These are phyloP conservation scores for Tachycineta bicolor DNA, from an alignment of 2,113 vertebrate genomes.

Conservation along the genomic window DNA sequence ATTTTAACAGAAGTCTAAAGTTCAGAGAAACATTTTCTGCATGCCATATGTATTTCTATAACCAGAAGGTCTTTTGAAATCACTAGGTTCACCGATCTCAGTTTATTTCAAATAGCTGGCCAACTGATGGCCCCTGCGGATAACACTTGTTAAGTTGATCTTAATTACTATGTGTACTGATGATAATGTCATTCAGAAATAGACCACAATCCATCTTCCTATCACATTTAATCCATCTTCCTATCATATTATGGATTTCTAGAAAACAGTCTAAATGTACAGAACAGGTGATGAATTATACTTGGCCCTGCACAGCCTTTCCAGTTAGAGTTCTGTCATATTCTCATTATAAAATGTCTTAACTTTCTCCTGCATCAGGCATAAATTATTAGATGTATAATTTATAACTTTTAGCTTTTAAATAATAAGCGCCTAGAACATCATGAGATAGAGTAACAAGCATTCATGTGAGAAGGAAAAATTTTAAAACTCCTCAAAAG, in stretches of 20 bases:
- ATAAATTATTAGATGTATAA: neutral
- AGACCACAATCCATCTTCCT: conserved; percentile 70
- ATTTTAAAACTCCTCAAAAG: neutral
- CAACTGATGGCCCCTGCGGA: conserved; percentile 50
- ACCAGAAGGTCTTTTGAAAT: neutral
- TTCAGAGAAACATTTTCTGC: neutral
- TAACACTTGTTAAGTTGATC: conserved; percentile 57
- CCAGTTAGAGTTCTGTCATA: conserved; percentile 60
- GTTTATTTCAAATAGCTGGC: conserved; percentile 28
- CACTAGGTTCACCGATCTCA: neutral
- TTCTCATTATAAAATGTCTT: conserved; percentile 43
- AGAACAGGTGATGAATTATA: conserved; percentile 66
- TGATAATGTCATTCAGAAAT: conserved; percentile 72
- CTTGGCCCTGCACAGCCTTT: conserved; percentile 26
- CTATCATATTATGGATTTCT: conserved; percentile 73
- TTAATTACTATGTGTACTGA: conserved; percentile 64
- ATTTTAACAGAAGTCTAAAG: neutral
- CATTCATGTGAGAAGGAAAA: neutral
- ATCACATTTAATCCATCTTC: conserved; percentile 75
- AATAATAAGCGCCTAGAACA: neutral
- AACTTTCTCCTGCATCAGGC: neutral
- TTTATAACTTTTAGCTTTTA: neutral
- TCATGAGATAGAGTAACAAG: neutral
- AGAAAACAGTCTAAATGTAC: conserved; percentile 64
- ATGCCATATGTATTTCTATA: neutral